A percentile compares a stretch with the other conserved stretches of the same genome.
These are phyloP conservation scores for Leptinotarsa juncta DNA, from an alignment of 2,888 invertebrate species.

Conservation along the genomic window DNA sequence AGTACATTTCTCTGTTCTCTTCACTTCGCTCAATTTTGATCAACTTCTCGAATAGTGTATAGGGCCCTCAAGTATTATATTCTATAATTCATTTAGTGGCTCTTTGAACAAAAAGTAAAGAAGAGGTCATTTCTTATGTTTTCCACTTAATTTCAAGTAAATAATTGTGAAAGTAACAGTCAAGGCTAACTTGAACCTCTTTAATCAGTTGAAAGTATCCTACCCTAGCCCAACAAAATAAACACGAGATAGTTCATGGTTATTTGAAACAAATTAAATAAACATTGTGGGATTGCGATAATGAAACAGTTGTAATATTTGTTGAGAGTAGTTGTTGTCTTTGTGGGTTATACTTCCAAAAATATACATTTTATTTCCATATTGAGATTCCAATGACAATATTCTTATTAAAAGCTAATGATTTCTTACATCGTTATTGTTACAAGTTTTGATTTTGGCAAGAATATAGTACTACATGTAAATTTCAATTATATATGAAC, in stretches of 20 bases:
- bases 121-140: constrained; percentile 21
- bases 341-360: constrained; percentile 24
- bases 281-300: constrained; percentile 43
- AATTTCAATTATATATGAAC: too few relatives aligned
- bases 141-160: constrained; percentile 14
- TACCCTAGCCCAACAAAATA: constrained; percentile 43
- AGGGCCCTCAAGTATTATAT: too few relatives aligned
- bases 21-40: too few relatives aligned
- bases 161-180: constrained; percentile 30
- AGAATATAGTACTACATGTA: too few relatives aligned
- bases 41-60: too few relatives aligned
- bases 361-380: not conserved
- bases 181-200: constrained; percentile 27
- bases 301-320: constrained; percentile 30
- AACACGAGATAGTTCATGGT: constrained; percentile 41
- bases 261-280: constrained; percentile 51
- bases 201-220: constrained; percentile 35
- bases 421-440: too few relatives aligned
- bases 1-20: too few relatives aligned
- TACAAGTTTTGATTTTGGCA: too few relatives aligned
- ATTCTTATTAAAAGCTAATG: too few relatives aligned
- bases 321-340: constrained; percentile 25
- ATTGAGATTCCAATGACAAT: not conserved
- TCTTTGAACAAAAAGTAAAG: not conserved
- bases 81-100: too few relatives aligned